These are phyloP conservation scores for Rapana venosa DNA, from an alignment of 2,888 invertebrate species.

Conservation along the genomic window DNA sequence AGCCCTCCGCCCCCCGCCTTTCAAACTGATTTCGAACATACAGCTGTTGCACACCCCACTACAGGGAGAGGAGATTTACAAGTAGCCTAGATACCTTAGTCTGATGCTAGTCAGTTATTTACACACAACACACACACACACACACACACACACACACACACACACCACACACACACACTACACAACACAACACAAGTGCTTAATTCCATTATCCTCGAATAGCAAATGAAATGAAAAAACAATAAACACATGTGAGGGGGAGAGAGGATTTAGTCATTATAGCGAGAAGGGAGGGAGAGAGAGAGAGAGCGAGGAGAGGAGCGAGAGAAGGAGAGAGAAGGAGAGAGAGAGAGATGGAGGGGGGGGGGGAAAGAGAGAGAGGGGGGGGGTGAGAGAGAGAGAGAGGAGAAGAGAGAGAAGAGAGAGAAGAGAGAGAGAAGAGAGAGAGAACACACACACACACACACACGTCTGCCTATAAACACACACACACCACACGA, in stretches of 20 bases:
- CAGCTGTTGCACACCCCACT: background rate
- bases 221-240: too few species aligned
- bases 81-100: too few species aligned
- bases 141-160: constrained; percentile 16
- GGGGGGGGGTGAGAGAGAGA: background rate
- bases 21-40: background rate
- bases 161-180: constrained; percentile 16
- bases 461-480: too few species aligned
- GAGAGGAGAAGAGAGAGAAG: too few species aligned
- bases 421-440: too few species aligned
- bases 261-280: too few species aligned
- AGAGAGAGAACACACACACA: too few species aligned
- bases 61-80: too few species aligned
- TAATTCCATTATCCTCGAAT: too few species aligned
- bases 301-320: background rate
- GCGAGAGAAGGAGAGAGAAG: background rate
- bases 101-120: too few species aligned
- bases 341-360: background rate
- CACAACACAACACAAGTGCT: background rate
- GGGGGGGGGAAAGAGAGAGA: background rate
- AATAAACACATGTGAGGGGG: too few species aligned
- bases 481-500: too few species aligned
- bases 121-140: constrained; percentile 15
- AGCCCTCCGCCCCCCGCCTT: background rate
- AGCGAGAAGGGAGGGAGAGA: background rate